These are phyloP conservation scores for Anolis carolinensis DNA, from an alignment of 2,113 vertebrate genomes.

Conservation along the genomic window DNA sequence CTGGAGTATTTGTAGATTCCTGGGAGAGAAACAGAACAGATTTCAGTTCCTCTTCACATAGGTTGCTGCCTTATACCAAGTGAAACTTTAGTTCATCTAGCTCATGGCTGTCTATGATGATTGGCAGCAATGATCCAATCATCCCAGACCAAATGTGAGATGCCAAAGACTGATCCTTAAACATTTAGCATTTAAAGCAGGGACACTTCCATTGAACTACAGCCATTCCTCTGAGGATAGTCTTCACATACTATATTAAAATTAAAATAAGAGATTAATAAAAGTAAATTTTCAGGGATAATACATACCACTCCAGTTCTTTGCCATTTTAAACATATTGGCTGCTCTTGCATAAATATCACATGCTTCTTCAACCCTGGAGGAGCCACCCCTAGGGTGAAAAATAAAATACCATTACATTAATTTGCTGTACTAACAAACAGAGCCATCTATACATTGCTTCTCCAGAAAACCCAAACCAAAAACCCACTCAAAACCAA, in stretches of 20 bases:
- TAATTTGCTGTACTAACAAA: neutral
- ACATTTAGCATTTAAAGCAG: neutral
- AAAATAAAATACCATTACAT: neutral
- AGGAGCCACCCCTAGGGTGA: slow-evolving; percentile 84
- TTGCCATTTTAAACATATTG: slow-evolving; percentile 97
- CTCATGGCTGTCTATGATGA: neutral
- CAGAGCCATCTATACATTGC: no score
- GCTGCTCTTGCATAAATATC: slow-evolving; percentile 90
- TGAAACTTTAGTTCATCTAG: neutral
- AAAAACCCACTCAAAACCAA: neutral
- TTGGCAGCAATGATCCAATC: no score
- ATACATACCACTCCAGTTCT: slow-evolving; percentile 91
- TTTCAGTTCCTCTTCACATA: no score
- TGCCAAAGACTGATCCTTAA: neutral
- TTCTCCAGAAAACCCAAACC: no score
- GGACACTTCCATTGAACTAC: neutral
- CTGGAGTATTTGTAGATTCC: no score
- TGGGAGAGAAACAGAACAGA: neutral
- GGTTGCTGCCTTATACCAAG: neutral
- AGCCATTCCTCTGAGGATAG: neutral
- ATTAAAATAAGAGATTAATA: neutral
- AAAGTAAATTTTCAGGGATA: neutral
- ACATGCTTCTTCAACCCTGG: slow-evolving; percentile 91
- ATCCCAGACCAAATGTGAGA: no score
- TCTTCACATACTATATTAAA: neutral